Evolutionary conservation across 2,888 invertebrate species (phyloP), one percentile per base, ranked within the genome.

Genomic region (Atethmia centrago): DNA sequence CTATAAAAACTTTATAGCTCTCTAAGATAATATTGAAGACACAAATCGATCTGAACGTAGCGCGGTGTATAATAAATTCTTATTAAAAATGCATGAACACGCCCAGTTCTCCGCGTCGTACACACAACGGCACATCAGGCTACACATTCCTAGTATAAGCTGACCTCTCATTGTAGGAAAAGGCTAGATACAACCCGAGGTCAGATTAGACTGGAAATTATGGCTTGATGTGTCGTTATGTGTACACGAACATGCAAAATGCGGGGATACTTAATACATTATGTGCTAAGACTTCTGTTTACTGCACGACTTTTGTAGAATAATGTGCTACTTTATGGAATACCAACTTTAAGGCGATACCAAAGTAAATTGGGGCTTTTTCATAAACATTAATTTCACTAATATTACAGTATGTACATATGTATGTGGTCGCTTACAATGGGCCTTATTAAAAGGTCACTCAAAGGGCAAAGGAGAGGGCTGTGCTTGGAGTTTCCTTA

Each of bases 31-130:
- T 64, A 74, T 69, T 74, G 69, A 71, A 68, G 59, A 81, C 72
- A 81, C 79, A 71, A 82, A 84, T 86, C 82, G 84, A 82, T 79
- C 51, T 61, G 67, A 25, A 63, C 64, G 68, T 47, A 66, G 71
- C 70, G 58, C 51, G 71, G n/a, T 16, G 71, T 70, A 79, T 82
- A 83, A 78, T 87, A 86, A 86, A 87, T 87, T 86, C 86, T 75
- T 80, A 87, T 88, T 85, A 87, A 77, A 85, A 83, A 88, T 87
- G 82, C 86, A 88, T 75, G 83, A 82, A 82, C 88, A 87, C 83
- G 87, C 75, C 42, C 68, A 25, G 66, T 67, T 47, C 70, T 49
- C 16, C 36, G 21, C 49, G 45, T n/a, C 8, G 47, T 77, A 74
- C 47, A 67, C 14, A 40, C 36, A 40, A 55, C 47, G 12, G 25